Percentiles rank a stretch among this genome's conserved stretches.
Evolutionary conservation across 1,140 invertebrate genomes (phyloP).

Genomic region (Cydia strobilella): DNA sequence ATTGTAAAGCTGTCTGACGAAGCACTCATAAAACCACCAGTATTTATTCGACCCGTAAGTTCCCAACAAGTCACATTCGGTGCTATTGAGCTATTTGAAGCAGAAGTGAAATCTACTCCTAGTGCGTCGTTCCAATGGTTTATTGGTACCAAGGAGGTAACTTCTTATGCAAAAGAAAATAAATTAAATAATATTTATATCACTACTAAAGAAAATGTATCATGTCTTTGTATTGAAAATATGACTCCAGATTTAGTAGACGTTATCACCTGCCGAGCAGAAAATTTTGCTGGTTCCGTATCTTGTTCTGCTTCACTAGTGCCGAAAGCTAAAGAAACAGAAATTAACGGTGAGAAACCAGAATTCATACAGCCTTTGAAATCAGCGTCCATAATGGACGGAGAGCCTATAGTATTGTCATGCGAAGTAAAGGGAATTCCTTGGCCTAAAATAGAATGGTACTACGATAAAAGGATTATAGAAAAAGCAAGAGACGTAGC

Average conservation of each 20-base stretch:
- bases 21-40: slow-evolving; percentile 84
- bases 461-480: slow-evolving; percentile 86
- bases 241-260: slow-evolving; percentile 87
- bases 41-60: slow-evolving; percentile 86
- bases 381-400: slow-evolving; percentile 93
- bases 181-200: slow-evolving; percentile 85
- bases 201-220: slow-evolving; percentile 88
- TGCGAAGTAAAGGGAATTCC: slow-evolving; percentile 90
- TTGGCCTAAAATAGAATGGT: slow-evolving; percentile 91
- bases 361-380: slow-evolving; percentile 86
- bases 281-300: slow-evolving; percentile 92
- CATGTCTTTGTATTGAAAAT: slow-evolving; percentile 89
- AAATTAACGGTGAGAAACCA: slow-evolving; percentile 84
- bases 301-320: slow-evolving; percentile 90
- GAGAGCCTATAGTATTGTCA: slow-evolving; percentile 90
- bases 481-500: slow-evolving; percentile 89
- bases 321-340: slow-evolving; percentile 83
- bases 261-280: slow-evolving; percentile 92
- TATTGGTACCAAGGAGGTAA: slow-evolving; percentile 83
- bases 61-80: slow-evolving; percentile 87
- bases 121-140: slow-evolving; percentile 94
- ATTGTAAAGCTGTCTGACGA: slow-evolving; percentile 82
- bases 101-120: slow-evolving; percentile 87
- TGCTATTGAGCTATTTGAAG: slow-evolving; percentile 90
- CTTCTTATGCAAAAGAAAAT: slow-evolving; percentile 68